A percentile compares a stretch with the other conserved stretches of the same genome.
Evolutionary conservation across 2,113 vertebrate genomes (phyloP).

Genomic region (Carassius gibelio): DNA sequence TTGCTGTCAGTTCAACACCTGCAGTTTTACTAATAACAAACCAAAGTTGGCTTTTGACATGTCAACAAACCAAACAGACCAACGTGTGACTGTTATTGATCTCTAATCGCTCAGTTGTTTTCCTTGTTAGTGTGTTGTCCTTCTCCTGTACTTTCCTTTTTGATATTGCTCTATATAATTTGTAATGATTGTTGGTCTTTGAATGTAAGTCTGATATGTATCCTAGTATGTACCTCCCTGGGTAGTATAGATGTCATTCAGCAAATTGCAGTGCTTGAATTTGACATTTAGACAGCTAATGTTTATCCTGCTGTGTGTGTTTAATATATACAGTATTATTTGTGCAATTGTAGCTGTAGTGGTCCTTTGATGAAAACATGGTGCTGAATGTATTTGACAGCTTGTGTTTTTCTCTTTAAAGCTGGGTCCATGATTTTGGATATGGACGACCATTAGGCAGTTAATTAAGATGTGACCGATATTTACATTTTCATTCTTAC

Average conservation of each 20-base stretch:
- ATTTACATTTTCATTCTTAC: not conserved
- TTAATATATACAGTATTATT: not conserved
- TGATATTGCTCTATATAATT: not conserved
- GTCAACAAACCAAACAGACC: not conserved
- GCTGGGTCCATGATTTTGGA: not conserved
- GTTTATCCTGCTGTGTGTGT: not conserved
- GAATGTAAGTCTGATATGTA: too few species aligned
- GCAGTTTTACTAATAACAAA: not conserved
- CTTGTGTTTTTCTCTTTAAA: not conserved
- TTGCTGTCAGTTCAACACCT: not conserved
- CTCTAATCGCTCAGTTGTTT: conserved; percentile 17
- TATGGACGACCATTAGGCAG: too few species aligned
- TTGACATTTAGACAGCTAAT: not conserved
- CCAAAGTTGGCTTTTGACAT: not conserved
- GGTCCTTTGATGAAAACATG: not conserved
- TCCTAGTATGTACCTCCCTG: not conserved
- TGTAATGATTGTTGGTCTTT: not conserved
- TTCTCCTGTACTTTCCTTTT: not conserved
- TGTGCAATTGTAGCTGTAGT: not conserved
- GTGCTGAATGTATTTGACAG: not conserved
- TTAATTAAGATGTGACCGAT: not conserved
- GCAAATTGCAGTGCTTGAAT: not conserved
- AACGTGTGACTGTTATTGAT: not conserved
- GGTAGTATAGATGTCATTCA: not conserved
- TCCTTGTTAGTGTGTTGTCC: conserved; percentile 6